phyloP scores from a whole-genome alignment of 2,113 vertebrate genomes.

The Smithornis capensis region DNA sequence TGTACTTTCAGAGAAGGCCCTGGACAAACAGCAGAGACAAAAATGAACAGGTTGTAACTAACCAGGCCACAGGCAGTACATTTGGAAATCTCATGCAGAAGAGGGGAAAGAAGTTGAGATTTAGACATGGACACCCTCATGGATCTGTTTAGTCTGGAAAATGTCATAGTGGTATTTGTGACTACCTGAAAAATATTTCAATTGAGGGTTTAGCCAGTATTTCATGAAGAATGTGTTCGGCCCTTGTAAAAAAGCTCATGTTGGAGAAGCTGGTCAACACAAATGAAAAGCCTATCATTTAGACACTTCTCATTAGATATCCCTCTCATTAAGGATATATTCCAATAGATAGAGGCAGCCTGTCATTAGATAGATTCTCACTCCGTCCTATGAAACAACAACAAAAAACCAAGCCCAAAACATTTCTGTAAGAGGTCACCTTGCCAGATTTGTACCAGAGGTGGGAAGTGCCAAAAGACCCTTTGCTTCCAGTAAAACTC shows the following conservation, averaged over 20 bases:
- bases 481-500: background rate
- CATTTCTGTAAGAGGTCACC: background rate
- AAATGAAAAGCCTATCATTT: background rate
- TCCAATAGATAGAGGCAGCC: background rate
- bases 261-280: background rate
- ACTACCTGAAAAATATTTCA: background rate
- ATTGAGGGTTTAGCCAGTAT: rapidly evolving
- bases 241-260: background rate
- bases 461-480: background rate
- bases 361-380: background rate
- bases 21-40: background rate
- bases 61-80: background rate
- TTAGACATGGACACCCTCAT: background rate
- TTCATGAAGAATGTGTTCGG: background rate
- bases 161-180: background rate
- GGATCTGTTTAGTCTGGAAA: background rate
- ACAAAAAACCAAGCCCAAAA: background rate
- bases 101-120: background rate
- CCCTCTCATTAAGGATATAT: background rate
- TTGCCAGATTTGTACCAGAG: background rate
- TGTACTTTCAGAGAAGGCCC: background rate
- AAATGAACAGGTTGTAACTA: background rate
- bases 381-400: background rate
- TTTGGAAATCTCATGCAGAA: background rate
- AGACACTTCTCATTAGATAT: background rate